Evolutionary conservation across 2,797 vertebrate genomes (phyloP), one percentile per base, ranked within the genome.

Genomic region (Netta rufina): DNA sequence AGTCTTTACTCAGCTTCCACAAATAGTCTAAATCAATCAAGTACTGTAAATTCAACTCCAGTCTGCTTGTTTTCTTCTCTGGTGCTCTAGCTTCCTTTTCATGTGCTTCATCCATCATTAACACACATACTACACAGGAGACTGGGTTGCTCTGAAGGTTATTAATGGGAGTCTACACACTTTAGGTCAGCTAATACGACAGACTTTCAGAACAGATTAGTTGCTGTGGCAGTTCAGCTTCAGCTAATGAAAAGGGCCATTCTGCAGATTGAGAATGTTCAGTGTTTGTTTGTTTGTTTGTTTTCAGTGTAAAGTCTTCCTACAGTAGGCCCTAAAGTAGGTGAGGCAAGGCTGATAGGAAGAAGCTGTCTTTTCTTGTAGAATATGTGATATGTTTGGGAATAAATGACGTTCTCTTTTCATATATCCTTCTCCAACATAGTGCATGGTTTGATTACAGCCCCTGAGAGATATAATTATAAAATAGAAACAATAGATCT

Each of bases 1-100:
- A 82, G 71, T 85, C 92, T 96, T 97, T 89, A 96, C 87, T 94
- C 70, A 30, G 84, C 84, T 95, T 88, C 92, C 32, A 51, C 70
- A 93, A 92, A 70, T 83, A 73, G 82, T 97, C 72, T 87, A 96
- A 97, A 97, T 96, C 96, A 96, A 95, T 97, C 92, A 96, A 90
- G 85, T 84, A 58, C 87, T 90, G 56, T 76, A 94, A 95, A 36
- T 24, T 62, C 65, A 83, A 53, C 39, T 60, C 21, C 71, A 92
- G 33, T 41, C 61, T 71, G 75, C 72, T 91, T 92, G 78, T 78
- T 96, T 93, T 51, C 72, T 66, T 54, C 79, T 89, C 62, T 71
- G 38, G 28, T 81, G 51, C 4, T 77, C 47, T 30, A 64, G 51
- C 51, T 87, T 22, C 64, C 67, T 90, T 53, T 81, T 91, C 57